These are phyloP conservation scores for Amyelois transitella DNA, from an alignment of 1,140 invertebrate species.

Conservation along the genomic window DNA sequence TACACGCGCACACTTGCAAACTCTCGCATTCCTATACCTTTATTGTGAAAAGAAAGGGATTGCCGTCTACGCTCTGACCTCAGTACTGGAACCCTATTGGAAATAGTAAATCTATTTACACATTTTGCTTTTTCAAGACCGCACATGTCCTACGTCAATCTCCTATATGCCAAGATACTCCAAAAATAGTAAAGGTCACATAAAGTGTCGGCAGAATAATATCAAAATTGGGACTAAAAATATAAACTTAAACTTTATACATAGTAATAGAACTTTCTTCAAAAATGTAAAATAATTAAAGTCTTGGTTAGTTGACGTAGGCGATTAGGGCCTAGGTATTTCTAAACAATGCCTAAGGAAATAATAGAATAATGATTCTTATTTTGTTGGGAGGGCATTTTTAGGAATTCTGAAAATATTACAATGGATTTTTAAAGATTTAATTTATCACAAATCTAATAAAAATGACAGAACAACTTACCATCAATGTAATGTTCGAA, in stretches of 20 bases:
- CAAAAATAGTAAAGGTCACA: too few species aligned
- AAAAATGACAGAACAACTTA: slow-evolving; percentile 19
- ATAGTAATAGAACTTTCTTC: too few species aligned
- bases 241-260: too few species aligned
- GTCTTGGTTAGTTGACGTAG: not conserved
- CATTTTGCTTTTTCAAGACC: not conserved
- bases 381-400: too few species aligned
- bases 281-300: not conserved
- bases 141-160: not conserved
- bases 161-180: too few species aligned
- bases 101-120: slow-evolving; percentile 6
- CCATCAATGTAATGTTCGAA: slow-evolving; percentile 64
- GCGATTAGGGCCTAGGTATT: not conserved
- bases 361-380: too few species aligned
- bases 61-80: slow-evolving; percentile 71
- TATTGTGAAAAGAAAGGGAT: slow-evolving; percentile 68
- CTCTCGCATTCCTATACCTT: slow-evolving; percentile 72
- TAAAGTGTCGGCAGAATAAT: too few species aligned
- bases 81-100: slow-evolving; percentile 72
- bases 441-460: not conserved
- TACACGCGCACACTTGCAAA: slow-evolving; percentile 66
- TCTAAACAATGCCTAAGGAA: not conserved
- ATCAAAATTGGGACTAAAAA: too few species aligned
- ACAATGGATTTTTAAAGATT: not conserved
- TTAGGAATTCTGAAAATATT: too few species aligned